Conservation (phyloP, 2,888 invertebrate genomes). For the Clepsis dumicolana region DNA sequence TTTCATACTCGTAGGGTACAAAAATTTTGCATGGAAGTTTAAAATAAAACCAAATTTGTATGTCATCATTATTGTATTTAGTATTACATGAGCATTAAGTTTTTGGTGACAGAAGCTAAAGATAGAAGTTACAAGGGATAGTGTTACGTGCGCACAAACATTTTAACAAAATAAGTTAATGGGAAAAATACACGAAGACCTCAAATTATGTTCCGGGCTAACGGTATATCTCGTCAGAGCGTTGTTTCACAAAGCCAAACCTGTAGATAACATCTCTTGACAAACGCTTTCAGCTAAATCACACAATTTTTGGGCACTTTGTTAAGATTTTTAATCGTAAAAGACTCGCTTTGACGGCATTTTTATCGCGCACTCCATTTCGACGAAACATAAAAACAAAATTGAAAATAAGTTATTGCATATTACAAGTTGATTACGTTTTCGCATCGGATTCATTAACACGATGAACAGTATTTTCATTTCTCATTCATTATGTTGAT, state of each 20-base stretch:
- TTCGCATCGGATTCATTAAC: constrained; percentile 8
- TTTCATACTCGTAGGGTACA: too few species aligned
- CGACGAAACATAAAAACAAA: constrained; percentile 17
- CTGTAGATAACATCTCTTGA: background rate
- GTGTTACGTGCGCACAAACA: too few species aligned
- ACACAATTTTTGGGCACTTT: constrained; percentile 24
- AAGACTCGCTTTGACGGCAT: constrained; percentile 12
- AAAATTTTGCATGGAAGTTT: too few species aligned
- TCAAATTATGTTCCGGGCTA: too few species aligned
- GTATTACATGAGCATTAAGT: too few species aligned
- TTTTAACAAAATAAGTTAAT: too few species aligned
- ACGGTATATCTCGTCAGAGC: background rate
- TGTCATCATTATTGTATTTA: too few species aligned
- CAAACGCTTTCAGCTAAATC: constrained; percentile 11
- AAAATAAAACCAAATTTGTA: too few species aligned
- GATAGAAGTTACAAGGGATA: too few species aligned
- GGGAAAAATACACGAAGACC: too few species aligned
- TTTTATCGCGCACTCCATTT: constrained; percentile 31
- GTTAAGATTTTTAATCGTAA: constrained; percentile 34
- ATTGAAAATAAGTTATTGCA: constrained; percentile 29
- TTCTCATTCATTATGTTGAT: background rate
- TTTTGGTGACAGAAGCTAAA: too few species aligned
- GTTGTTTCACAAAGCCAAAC: background rate
- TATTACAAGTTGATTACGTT: constrained; percentile 29
- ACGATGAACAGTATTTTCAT: background rate